phyloP scores from a whole-genome alignment of 1,140 invertebrate genomes.

The Macrotrachela quadricornifera region DNA sequence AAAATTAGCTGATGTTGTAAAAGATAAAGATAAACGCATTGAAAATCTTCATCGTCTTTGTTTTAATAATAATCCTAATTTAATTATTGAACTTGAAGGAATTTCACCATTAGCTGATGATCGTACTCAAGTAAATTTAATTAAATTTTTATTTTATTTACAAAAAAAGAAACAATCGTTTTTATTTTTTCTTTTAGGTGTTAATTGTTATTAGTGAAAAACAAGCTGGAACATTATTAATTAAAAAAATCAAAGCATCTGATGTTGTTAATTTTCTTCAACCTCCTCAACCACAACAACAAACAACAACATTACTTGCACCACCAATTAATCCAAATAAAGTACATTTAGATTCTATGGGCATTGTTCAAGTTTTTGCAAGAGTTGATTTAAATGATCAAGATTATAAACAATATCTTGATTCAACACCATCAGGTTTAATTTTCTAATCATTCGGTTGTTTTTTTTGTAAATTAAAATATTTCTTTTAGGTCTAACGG shows the following conservation, averaged over 20 bases:
- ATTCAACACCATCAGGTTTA: slow-evolving; percentile 60
- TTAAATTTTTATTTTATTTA: too few species aligned
- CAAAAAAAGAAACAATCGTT: too few species aligned
- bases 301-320: slow-evolving; percentile 36
- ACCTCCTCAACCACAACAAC: too few species aligned
- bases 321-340: slow-evolving; percentile 31
- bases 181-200: too few species aligned
- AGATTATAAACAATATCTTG: slow-evolving; percentile 64
- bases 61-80: slow-evolving; percentile 41
- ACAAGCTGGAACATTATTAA: too few species aligned
- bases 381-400: slow-evolving; percentile 22
- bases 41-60: slow-evolving; percentile 20
- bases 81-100: slow-evolving; percentile 50
- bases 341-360: slow-evolving; percentile 40
- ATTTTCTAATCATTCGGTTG: slow-evolving; percentile 35
- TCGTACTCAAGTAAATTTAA: slow-evolving; percentile 29
- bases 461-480: too few species aligned
- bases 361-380: slow-evolving; percentile 23
- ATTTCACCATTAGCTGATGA: slow-evolving; percentile 48
- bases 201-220: not conserved
- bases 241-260: too few species aligned
- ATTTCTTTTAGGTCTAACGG: too few species aligned
- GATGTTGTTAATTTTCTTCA: too few species aligned
- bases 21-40: slow-evolving; percentile 48
- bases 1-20: slow-evolving; percentile 47